These are phyloP conservation scores for Micromys minutus DNA, from an alignment of 2,113 vertebrate genomes.

Conservation along the genomic window DNA sequence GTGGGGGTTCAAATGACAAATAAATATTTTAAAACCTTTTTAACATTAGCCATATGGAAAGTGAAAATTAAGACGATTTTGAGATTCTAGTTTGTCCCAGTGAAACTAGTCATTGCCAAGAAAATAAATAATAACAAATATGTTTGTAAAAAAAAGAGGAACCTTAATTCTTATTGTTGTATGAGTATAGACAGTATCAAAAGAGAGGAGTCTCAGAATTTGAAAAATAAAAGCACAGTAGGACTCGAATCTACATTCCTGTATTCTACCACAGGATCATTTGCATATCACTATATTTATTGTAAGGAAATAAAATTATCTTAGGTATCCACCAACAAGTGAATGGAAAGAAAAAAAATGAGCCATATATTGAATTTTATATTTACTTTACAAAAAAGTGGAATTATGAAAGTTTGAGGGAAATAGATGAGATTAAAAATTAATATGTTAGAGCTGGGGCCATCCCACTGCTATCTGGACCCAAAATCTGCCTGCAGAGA, in stretches of 20 bases:
- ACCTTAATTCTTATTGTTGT: not conserved
- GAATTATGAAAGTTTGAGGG: not conserved
- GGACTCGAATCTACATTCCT: not conserved
- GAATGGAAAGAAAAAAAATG: not conserved
- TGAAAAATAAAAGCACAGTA: not conserved
- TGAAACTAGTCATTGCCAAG: not conserved
- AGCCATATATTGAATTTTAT: not conserved
- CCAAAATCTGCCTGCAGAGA: too few relatives aligned
- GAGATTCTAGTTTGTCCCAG: not conserved
- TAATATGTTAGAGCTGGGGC: too few relatives aligned
- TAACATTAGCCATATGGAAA: not conserved
- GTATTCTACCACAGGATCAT: not conserved
- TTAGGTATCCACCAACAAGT: not conserved
- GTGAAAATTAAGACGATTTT: not conserved
- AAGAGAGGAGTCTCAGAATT: not conserved
- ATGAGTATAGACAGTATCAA: not conserved
- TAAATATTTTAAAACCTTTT: not conserved
- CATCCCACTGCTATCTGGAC: too few relatives aligned
- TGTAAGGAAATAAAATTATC: not conserved
- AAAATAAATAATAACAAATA: not conserved
- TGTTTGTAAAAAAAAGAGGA: not conserved
- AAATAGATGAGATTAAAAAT: not conserved
- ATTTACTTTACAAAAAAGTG: not conserved
- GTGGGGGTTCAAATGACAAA: not conserved
- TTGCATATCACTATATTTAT: not conserved